Conservation (phyloP, 2,888 invertebrate species). For the Schrankia costaestrigalis region DNA sequence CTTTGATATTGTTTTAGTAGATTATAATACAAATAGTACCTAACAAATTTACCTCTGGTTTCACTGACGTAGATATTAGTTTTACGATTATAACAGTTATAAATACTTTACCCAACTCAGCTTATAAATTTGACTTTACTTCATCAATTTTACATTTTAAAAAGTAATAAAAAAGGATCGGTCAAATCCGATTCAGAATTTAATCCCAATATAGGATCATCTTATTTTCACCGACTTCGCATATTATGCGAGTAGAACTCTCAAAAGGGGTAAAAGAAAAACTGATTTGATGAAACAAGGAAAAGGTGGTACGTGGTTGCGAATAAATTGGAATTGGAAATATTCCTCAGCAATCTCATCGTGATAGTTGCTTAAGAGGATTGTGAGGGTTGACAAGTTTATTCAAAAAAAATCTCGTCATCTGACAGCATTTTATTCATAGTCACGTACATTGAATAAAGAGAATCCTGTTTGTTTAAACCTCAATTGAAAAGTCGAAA, state of each 20-base stretch:
- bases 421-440: constrained; percentile 3
- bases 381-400: constrained; percentile 12
- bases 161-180: constrained; percentile 58
- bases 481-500: no score
- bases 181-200: constrained; percentile 55
- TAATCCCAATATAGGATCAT: constrained; percentile 61
- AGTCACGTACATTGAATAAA: not conserved
- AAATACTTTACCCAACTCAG: no score
- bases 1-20: no score
- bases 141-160: constrained; percentile 46
- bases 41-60: constrained; percentile 22
- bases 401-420: constrained; percentile 10
- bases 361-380: constrained; percentile 29
- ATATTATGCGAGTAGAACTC: constrained; percentile 63
- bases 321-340: constrained; percentile 59
- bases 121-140: no score
- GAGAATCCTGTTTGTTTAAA: no score
- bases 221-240: constrained; percentile 36
- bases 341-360: constrained; percentile 33
- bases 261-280: constrained; percentile 69
- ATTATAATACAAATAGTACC: no score
- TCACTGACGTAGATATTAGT: constrained; percentile 35
- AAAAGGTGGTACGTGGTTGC: constrained; percentile 67
- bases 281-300: constrained; percentile 66
- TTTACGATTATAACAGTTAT: no score